Evolutionary conservation across 2,113 vertebrate species (phyloP).

Genomic region (Uria lomvia): DNA sequence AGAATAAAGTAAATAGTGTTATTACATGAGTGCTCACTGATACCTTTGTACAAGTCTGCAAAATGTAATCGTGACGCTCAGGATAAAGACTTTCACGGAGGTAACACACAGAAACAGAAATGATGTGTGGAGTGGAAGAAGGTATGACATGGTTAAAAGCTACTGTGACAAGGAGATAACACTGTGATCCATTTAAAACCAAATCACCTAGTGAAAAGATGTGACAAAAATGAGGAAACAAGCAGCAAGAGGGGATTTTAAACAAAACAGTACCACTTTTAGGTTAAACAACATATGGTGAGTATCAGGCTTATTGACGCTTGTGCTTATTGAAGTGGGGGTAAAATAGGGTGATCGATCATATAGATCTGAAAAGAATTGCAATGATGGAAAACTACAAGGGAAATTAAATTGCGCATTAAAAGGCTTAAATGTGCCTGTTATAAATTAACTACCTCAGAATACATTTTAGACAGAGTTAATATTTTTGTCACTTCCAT

Average conservation of each 20-base stretch:
- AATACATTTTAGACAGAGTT: background rate
- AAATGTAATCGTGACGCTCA: background rate
- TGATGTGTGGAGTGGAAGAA: accelerated
- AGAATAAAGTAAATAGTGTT: background rate
- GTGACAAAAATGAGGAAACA: background rate
- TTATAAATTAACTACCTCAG: background rate
- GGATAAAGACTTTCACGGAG: background rate
- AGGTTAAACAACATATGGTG: constrained; percentile 35
- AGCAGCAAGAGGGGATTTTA: background rate
- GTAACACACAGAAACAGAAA: background rate
- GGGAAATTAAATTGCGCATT: background rate
- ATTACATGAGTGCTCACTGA: background rate
- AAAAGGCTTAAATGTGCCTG: background rate
- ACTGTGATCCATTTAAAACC: background rate
- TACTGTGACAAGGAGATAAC: background rate
- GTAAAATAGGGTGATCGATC: background rate
- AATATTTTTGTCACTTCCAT: background rate
- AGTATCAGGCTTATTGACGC: background rate
- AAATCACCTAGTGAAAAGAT: background rate
- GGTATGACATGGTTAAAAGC: background rate
- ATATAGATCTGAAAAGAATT: background rate
- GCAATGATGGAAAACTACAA: background rate
- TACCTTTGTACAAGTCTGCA: background rate
- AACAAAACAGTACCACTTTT: background rate
- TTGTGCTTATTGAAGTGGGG: background rate